Conservation (phyloP, 2,113 vertebrate species). For the Rhadina sibilatrix region DNA sequence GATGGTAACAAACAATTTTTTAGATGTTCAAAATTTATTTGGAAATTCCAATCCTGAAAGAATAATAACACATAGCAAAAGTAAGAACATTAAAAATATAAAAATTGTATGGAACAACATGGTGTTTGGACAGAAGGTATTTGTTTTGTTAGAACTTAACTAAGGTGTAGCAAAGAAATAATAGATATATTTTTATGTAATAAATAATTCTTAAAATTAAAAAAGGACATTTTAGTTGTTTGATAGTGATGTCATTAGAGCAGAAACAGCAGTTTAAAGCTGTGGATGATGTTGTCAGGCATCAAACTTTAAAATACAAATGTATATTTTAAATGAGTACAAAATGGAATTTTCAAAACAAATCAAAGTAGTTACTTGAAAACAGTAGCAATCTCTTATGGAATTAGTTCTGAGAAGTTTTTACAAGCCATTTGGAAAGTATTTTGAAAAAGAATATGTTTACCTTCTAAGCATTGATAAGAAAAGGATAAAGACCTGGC, state of each 20-base stretch:
- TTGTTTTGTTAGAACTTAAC: not conserved
- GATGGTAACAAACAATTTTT: not conserved
- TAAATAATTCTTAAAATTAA: not conserved
- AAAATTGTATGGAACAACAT: not conserved
- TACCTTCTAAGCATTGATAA: not conserved
- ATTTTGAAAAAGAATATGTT: not conserved
- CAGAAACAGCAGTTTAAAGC: not conserved
- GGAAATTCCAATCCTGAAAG: not conserved
- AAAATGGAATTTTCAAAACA: not conserved
- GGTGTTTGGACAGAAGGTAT: not conserved
- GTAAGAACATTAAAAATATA: not conserved
- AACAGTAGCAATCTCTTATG: not conserved
- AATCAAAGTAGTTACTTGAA: not conserved
- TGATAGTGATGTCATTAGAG: not conserved
- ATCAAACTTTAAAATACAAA: not conserved
- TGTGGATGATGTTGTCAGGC: not conserved
- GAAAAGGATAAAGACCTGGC: not conserved
- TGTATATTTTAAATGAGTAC: not conserved
- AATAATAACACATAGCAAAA: not conserved
- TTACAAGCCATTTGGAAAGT: not conserved
- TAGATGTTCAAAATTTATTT: not conserved
- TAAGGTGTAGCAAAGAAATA: not conserved
- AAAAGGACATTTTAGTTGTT: not conserved
- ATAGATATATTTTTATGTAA: not conserved
- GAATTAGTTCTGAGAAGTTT: not conserved